phyloP scores from a whole-genome alignment of 2,888 invertebrate genomes.

The Watsonalla cultraria region DNA sequence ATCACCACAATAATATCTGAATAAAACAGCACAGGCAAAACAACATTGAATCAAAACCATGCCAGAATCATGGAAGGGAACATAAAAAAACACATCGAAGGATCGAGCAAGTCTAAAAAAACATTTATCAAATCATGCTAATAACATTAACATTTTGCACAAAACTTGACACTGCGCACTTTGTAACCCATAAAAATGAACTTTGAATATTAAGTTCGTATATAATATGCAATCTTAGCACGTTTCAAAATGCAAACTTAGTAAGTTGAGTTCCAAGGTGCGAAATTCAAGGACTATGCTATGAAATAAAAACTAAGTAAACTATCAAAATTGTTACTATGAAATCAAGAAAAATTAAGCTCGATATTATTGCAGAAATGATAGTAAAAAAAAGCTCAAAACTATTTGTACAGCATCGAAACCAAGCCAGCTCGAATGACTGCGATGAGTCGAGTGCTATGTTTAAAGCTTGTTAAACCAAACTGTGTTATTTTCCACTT shows the following conservation, averaged over 20 bases:
- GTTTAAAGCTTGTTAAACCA: constrained; percentile 66
- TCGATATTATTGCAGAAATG: constrained; percentile 61
- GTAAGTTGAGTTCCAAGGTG: neutral
- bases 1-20: constrained; percentile 25
- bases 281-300: neutral
- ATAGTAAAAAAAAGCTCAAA: constrained; percentile 57
- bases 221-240: neutral
- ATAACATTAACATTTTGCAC: constrained; percentile 33
- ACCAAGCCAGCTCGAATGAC: constrained; percentile 60
- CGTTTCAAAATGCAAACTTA: neutral
- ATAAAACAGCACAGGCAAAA: constrained; percentile 53
- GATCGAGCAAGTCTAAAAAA: constrained; percentile 62
- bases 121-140: constrained; percentile 58
- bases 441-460: constrained; percentile 52
- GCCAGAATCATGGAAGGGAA: constrained; percentile 43
- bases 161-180: constrained; percentile 16
- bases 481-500: constrained; percentile 66
- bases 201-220: neutral
- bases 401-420: constrained; percentile 57
- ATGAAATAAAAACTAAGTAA: constrained; percentile 24
- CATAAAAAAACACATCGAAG: constrained; percentile 45
- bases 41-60: constrained; percentile 63
- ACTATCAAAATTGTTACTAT: constrained; percentile 56
- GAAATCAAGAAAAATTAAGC: constrained; percentile 62
- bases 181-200: neutral